These are phyloP conservation scores for Monopis laevigella DNA, from an alignment of 2,888 invertebrate genomes.

Conservation along the genomic window DNA sequence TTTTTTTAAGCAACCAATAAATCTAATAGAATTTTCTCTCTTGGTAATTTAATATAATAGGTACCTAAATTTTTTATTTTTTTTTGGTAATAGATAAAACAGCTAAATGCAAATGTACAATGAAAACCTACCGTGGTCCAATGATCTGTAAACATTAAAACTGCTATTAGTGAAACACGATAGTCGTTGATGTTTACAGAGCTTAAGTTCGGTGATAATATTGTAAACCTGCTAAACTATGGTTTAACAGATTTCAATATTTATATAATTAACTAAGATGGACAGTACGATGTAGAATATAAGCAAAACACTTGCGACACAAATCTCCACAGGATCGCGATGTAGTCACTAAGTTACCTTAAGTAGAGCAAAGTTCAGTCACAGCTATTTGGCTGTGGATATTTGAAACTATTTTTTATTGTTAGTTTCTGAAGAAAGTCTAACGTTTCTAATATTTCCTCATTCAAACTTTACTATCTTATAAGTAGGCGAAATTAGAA, in stretches of 20 bases:
- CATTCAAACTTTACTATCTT: constrained; percentile 1
- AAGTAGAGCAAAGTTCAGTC: too few relatives aligned
- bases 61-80: too few relatives aligned
- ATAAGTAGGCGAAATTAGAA: constrained; percentile 1
- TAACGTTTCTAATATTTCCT: constrained; percentile 5
- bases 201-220: constrained; percentile 29
- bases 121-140: too few relatives aligned
- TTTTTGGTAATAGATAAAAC: too few relatives aligned
- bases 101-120: too few relatives aligned
- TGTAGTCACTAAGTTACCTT: background rate
- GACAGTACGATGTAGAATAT: constrained; percentile 56
- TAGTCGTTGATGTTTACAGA: constrained; percentile 32
- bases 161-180: background rate
- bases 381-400: constrained; percentile 52
- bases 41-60: too few relatives aligned
- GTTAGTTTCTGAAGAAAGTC: constrained; percentile 1
- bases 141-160: background rate
- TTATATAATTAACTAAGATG: constrained; percentile 36
- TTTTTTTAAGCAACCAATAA: too few relatives aligned
- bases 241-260: constrained; percentile 34
- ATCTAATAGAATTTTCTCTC: too few relatives aligned
- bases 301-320: constrained; percentile 63
- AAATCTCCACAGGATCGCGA: constrained; percentile 27
- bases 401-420: constrained; percentile 1
- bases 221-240: constrained; percentile 36